phyloP scores from a whole-genome alignment of 2,888 invertebrate species.

The Nemurella pictetii region DNA sequence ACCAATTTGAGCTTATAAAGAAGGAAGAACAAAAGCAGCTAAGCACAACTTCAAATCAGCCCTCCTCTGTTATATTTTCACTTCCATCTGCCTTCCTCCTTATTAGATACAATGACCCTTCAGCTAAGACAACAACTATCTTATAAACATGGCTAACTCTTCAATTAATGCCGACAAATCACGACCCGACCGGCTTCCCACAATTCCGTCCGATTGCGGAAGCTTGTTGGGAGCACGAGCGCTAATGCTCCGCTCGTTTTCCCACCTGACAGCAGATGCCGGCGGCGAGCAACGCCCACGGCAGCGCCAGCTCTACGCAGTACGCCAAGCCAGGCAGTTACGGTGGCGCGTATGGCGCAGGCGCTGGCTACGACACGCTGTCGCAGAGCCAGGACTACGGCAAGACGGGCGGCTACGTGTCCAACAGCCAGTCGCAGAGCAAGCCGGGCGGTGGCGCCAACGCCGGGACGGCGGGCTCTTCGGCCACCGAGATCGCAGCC shows the following conservation, averaged over 20 bases:
- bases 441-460: constrained; percentile 53
- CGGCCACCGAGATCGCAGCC: constrained; percentile 72
- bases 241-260: constrained; percentile 67
- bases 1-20: too few species aligned
- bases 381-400: constrained; percentile 55
- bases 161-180: too few species aligned
- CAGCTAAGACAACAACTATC: too few species aligned
- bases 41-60: too few species aligned
- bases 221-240: too few species aligned
- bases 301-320: constrained; percentile 69
- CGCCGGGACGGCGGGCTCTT: constrained; percentile 49
- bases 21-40: too few species aligned
- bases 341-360: constrained; percentile 63
- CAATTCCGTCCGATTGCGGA: too few species aligned
- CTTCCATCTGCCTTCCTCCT: too few species aligned
- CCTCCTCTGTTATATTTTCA: too few species aligned
- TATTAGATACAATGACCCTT: too few species aligned
- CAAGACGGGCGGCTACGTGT: constrained; percentile 57
- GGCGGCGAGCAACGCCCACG: constrained; percentile 71
- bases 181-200: too few species aligned
- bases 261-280: constrained; percentile 74
- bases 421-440: constrained; percentile 53
- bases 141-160: too few species aligned
- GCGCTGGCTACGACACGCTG: constrained; percentile 61
- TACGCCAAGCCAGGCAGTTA: constrained; percentile 67